Conservation (phyloP, 1,140 invertebrate genomes). For the Drosophila nigrodunni region DNA sequence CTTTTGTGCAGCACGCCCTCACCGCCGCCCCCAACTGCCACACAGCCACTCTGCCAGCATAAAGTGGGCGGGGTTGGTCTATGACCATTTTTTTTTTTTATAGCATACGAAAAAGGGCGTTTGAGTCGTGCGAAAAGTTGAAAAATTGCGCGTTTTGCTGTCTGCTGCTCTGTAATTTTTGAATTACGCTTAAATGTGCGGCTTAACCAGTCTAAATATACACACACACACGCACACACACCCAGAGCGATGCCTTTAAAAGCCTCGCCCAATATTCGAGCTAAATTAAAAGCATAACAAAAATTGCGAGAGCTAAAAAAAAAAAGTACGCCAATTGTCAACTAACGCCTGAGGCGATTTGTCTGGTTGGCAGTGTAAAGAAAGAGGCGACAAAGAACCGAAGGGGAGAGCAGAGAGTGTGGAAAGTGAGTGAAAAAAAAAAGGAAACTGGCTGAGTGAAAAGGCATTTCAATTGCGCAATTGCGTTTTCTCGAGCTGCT, state of each 20-base stretch:
- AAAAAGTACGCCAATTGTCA: constrained; percentile 66
- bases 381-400: neutral
- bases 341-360: constrained; percentile 71
- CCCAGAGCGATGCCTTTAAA: neutral
- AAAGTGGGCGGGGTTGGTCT: constrained; percentile 24
- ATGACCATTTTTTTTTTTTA: constrained; percentile 12
- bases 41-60: neutral
- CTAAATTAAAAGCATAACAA: constrained; percentile 23
- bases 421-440: neutral
- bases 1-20: constrained; percentile 34
- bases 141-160: constrained; percentile 58
- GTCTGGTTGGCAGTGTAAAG: constrained; percentile 13
- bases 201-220: constrained; percentile 39
- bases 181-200: constrained; percentile 74
- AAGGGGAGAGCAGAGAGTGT: neutral
- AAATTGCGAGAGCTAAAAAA: constrained; percentile 7
- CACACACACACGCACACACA: constrained; percentile 9
- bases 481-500: constrained; percentile 40
- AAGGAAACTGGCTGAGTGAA: constrained; percentile 23
- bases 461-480: constrained; percentile 69
- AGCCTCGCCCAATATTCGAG: constrained; percentile 1
- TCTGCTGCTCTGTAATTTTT: constrained; percentile 75
- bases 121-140: constrained; percentile 17
- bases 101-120: constrained; percentile 15
- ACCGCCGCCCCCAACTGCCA: neutral